These are phyloP conservation scores for Pelmatolapia mariae DNA, from an alignment of 2,113 vertebrate genomes.

Conservation along the genomic window DNA sequence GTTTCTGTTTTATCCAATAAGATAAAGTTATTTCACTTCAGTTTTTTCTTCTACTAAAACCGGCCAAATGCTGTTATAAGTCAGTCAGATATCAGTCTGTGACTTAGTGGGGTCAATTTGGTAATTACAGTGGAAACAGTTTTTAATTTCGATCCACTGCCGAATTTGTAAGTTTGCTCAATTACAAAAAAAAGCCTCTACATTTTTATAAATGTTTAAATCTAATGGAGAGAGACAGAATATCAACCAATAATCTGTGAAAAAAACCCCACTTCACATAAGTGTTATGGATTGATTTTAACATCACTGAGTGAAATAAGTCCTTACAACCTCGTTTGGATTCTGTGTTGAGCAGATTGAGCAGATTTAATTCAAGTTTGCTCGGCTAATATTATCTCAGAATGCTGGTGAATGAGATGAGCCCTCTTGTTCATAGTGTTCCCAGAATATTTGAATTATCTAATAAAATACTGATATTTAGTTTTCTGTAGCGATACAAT, in stretches of 20 bases:
- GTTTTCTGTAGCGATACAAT: neutral
- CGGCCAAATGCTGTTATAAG: neutral
- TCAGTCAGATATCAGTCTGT: neutral
- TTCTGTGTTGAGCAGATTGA: neutral
- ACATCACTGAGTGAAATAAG: neutral
- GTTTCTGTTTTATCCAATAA: neutral
- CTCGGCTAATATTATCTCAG: neutral
- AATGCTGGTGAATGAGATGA: neutral
- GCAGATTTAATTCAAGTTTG: neutral
- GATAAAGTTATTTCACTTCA: neutral
- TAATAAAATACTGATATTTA: neutral
- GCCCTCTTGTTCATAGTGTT: neutral
- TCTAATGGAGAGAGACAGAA: neutral
- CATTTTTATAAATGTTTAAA: neutral
- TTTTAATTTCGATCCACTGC: neutral
- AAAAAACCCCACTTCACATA: neutral
- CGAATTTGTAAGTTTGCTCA: neutral
- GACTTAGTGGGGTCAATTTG: neutral
- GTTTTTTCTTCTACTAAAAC: neutral
- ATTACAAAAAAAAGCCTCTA: neutral
- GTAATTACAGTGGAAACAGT: neutral
- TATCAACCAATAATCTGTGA: neutral
- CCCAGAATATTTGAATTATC: neutral
- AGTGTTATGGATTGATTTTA: neutral
- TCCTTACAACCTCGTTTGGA: neutral